These are phyloP conservation scores for Glaucopsyche alexis DNA, from an alignment of 2,888 invertebrate species.

Conservation along the genomic window DNA sequence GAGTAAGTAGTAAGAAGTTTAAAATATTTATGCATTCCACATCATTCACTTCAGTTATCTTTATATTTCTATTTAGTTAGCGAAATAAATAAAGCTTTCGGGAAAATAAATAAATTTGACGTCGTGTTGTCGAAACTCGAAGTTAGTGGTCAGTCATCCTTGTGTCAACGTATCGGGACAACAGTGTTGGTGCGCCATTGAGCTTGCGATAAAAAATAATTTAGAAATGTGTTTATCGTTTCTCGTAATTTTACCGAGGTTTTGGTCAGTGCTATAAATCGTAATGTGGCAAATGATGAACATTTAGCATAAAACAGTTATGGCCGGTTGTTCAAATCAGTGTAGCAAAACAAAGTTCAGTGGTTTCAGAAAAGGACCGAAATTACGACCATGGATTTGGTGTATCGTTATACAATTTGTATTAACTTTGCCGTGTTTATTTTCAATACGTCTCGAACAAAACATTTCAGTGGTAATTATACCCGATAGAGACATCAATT, in stretches of 20 bases:
- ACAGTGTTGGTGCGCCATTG: constrained; percentile 65
- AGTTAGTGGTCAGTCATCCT: constrained; percentile 52
- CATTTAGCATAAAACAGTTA: constrained; percentile 50
- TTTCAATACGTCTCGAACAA: constrained; percentile 57
- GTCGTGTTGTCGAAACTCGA: constrained; percentile 40
- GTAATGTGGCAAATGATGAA: constrained; percentile 58
- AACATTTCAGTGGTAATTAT: constrained; percentile 60
- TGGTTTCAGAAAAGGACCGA: constrained; percentile 55
- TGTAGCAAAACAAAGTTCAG: constrained; percentile 56
- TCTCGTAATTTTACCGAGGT: constrained; percentile 49
- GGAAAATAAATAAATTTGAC: constrained; percentile 52
- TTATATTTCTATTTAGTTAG: constrained; percentile 21
- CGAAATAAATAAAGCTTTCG: background rate
- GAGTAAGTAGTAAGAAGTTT: constrained; percentile 65
- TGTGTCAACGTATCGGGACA: constrained; percentile 68
- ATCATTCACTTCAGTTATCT: constrained; percentile 44
- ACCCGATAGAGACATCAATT: constrained; percentile 78
- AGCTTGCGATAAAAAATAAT: constrained; percentile 57
- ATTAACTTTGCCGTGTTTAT: constrained; percentile 60
- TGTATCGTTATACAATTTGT: constrained; percentile 60
- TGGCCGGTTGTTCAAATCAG: constrained; percentile 58
- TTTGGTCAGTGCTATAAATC: constrained; percentile 51
- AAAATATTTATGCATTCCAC: constrained; percentile 51
- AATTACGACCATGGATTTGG: constrained; percentile 63
- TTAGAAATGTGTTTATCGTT: constrained; percentile 61